These are phyloP conservation scores for Cladopsammia gracilis DNA, from an alignment of 64 coral and sea anemone genomes.

Conservation along the genomic window DNA sequence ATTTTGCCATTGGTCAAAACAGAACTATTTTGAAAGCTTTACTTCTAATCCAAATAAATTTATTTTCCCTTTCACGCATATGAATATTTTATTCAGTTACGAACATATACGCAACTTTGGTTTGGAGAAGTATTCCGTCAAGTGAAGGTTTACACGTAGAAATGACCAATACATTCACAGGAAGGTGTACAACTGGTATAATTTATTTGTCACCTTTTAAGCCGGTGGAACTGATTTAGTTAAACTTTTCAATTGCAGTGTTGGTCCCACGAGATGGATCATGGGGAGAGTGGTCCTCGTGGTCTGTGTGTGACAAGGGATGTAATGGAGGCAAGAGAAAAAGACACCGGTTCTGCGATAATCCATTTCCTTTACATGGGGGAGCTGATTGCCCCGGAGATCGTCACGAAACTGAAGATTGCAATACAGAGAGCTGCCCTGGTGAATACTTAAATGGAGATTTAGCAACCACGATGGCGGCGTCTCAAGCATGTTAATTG, in stretches of 20 bases:
- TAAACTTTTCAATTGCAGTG: conserved; percentile 1
- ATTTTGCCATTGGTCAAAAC: too few species aligned
- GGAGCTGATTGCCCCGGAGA: conserved; percentile 55
- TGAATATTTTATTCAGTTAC: too few species aligned
- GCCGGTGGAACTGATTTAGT: too few species aligned
- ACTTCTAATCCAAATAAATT: too few species aligned
- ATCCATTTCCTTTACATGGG: conserved; percentile 70
- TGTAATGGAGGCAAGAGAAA: conserved; percentile 59
- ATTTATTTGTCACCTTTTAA: neutral
- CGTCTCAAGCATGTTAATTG: too few species aligned
- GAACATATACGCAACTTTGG: neutral
- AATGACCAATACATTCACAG: too few species aligned
- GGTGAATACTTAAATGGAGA: neutral
- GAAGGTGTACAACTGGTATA: too few species aligned
- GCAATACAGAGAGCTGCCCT: conserved; percentile 72
- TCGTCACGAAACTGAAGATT: conserved; percentile 28
- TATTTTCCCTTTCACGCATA: too few species aligned
- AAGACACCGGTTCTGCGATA: conserved; percentile 76
- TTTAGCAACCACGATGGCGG: too few species aligned
- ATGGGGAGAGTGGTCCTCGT: conserved; percentile 51
- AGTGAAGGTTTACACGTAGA: too few species aligned
- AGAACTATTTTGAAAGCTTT: too few species aligned
- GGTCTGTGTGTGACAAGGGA: conserved; percentile 73
- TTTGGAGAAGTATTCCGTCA: neutral
- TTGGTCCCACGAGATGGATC: conserved; percentile 30